Conservation (phyloP, 2,888 invertebrate species). For the Megalurothrips usitatus region DNA sequence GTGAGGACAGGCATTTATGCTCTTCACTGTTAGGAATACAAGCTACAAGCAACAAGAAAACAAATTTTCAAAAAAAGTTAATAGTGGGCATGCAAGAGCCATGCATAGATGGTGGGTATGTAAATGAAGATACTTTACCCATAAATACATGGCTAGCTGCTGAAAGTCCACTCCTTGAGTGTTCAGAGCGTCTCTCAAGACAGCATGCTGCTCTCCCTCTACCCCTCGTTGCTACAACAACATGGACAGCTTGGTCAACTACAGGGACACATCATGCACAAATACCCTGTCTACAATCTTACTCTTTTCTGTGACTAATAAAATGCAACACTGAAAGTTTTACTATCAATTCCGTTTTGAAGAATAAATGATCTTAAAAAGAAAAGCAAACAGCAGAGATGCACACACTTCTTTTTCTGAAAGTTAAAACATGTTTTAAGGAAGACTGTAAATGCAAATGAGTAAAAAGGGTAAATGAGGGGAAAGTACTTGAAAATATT, state of each 20-base stretch:
- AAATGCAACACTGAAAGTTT: not conserved
- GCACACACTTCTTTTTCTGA: too few relatives aligned
- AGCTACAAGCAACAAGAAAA: slow-evolving; percentile 26
- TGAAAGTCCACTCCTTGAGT: slow-evolving; percentile 55
- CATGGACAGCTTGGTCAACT: slow-evolving; percentile 34
- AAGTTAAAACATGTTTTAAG: too few relatives aligned
- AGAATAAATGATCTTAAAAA: too few relatives aligned
- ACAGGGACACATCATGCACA: slow-evolving; percentile 23
- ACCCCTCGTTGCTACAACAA: slow-evolving; percentile 37
- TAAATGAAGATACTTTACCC: slow-evolving; percentile 49
- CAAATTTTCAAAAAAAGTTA: not conserved
- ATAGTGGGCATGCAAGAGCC: not conserved
- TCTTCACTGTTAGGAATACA: slow-evolving; percentile 23
- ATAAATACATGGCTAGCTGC: slow-evolving; percentile 65
- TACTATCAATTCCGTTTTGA: not conserved
- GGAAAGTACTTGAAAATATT: too few relatives aligned
- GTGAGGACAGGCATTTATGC: slow-evolving; percentile 23
- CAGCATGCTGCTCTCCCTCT: slow-evolving; percentile 38
- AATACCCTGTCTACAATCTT: not conserved
- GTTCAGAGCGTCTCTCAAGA: slow-evolving; percentile 38
- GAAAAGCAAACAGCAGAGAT: too few relatives aligned
- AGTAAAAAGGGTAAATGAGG: too few relatives aligned
- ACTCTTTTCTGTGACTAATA: not conserved
- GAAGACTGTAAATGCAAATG: too few relatives aligned
- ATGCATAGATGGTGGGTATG: slow-evolving; percentile 32